A percentile compares a stretch with the other conserved stretches of the same genome.
phyloP scores from a whole-genome alignment of 2,113 vertebrate genomes.

The Odontophorus gujanensis region DNA sequence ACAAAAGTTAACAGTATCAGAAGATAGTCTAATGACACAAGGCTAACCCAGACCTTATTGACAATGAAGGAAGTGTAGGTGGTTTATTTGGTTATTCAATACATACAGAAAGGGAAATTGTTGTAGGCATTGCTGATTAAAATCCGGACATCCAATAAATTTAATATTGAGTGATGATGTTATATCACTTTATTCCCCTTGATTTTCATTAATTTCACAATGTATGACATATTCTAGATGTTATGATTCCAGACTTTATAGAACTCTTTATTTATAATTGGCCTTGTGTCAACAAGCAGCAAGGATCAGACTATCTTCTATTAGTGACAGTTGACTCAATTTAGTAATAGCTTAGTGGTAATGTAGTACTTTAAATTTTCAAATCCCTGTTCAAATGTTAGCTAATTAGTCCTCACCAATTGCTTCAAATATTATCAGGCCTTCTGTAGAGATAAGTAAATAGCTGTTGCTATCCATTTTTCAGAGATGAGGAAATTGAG shows the following conservation, averaged over 20 bases:
- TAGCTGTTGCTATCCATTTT: slow-evolving; percentile 16
- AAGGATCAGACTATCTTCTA: slow-evolving; percentile 26
- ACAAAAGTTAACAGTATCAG: not conserved
- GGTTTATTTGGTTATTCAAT: slow-evolving; percentile 11
- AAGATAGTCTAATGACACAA: not conserved
- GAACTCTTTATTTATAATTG: slow-evolving; percentile 57
- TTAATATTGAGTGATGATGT: slow-evolving; percentile 40
- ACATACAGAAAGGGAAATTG: slow-evolving; percentile 46
- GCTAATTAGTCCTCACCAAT: slow-evolving; percentile 55
- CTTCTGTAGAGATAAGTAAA: slow-evolving; percentile 46
- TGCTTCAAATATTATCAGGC: slow-evolving; percentile 53
- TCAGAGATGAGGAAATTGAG: slow-evolving; percentile 19
- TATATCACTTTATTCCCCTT: slow-evolving; percentile 1
- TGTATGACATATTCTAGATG: slow-evolving; percentile 25
- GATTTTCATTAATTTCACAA: slow-evolving; percentile 48
- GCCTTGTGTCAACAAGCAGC: slow-evolving; percentile 51
- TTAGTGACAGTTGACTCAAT: slow-evolving; percentile 60
- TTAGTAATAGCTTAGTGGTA: slow-evolving; percentile 56
- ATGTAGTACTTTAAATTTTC: slow-evolving; percentile 41
- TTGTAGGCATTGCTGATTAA: slow-evolving; percentile 43
- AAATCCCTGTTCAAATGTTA: slow-evolving; percentile 64
- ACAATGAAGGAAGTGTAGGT: not conserved
- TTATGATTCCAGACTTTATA: slow-evolving; percentile 50
- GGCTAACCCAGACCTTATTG: not conserved
- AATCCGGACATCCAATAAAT: slow-evolving; percentile 32